Evolutionary conservation across 1,140 invertebrate species (phyloP), one percentile per base, ranked within the genome.

Genomic region (Ladona fulva): DNA sequence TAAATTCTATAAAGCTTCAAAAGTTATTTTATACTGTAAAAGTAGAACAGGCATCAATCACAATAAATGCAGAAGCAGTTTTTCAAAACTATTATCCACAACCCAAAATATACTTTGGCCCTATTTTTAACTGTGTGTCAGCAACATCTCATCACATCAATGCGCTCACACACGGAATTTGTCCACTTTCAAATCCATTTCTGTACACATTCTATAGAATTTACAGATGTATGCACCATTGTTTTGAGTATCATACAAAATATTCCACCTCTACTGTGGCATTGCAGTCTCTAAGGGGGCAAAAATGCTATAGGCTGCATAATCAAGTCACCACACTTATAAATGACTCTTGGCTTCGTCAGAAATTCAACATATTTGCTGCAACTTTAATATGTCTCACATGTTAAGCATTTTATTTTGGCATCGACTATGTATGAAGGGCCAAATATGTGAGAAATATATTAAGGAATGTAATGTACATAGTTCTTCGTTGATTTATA

Each of bases 161-260:
- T 66, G 52, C 5, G 52, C 52, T 22, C 14, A 66, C 52, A 66
- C 52, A 44, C 42, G 44, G 77, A 24, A 79, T 77, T 77, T 79
- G 76, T 79, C 78, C 76, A 24, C 78, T 52, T 77, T 76, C 42
- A 79, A 77, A 77, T 79, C 42, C 0, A 22, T 79, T 76, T 79
- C 79, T 79, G 77, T 79, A 79, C 77, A 79, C 22, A 78, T 42
- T 78, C 59, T 78, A 79, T 76, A 79, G 78, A 77, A 78, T 78
- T 80, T 78, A 79, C 78, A 79, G 79, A 80, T 78, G 76, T 78
- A 80, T 80, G 79, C 79, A 80, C 79, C 79, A 80, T 80, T 78
- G 75, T 78, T 79, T 80, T 79, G 79, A 80, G 79, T 80, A 80
- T 80, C 79, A 80, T 80, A 80, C 79, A 80, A 80, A 78, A 80